Percentiles rank a stretch among this genome's conserved stretches.
Conservation (phyloP, 2,888 invertebrate genomes). For the Carpatolechia fugitivella region DNA sequence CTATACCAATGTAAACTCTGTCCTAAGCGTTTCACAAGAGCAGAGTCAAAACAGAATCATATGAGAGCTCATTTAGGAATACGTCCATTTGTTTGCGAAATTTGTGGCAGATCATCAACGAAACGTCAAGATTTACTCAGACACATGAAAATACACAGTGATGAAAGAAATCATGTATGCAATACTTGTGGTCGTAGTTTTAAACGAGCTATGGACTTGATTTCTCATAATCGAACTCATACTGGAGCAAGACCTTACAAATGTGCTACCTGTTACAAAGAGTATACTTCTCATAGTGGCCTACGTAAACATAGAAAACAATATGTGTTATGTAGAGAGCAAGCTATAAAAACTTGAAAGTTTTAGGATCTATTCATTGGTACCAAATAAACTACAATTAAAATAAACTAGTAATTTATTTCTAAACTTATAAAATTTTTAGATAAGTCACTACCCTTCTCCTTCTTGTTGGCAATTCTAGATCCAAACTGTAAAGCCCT, state of each 20-base stretch:
- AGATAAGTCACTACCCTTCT: conserved; percentile 91
- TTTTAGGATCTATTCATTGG: too few relatives aligned
- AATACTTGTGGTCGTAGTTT: conserved; percentile 35
- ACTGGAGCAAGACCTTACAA: conserved; percentile 36
- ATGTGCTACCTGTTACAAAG: conserved; percentile 35
- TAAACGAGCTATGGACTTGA: conserved; percentile 38
- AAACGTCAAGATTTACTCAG: conserved; percentile 39
- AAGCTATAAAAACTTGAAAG: not conserved
- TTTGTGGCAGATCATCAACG: conserved; percentile 54
- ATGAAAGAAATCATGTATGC: conserved; percentile 39
- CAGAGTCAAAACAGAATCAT: conserved; percentile 65
- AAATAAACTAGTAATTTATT: conserved; percentile 28
- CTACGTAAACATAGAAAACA: conserved; percentile 35
- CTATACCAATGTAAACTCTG: conserved; percentile 53
- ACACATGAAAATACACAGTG: conserved; percentile 41
- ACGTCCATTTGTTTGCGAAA: conserved; percentile 69
- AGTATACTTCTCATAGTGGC: conserved; percentile 39
- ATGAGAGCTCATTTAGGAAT: conserved; percentile 71
- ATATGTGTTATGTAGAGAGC: conserved; percentile 6
- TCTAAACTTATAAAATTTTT: conserved; percentile 39
- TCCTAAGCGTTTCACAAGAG: conserved; percentile 51
- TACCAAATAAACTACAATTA: conserved; percentile 2
- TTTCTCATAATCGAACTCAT: conserved; percentile 39
- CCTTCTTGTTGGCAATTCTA: conserved; percentile 93
- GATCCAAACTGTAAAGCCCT: conserved; percentile 98